phyloP scores from a whole-genome alignment of 2,113 vertebrate genomes.

The Silurus asotus region DNA sequence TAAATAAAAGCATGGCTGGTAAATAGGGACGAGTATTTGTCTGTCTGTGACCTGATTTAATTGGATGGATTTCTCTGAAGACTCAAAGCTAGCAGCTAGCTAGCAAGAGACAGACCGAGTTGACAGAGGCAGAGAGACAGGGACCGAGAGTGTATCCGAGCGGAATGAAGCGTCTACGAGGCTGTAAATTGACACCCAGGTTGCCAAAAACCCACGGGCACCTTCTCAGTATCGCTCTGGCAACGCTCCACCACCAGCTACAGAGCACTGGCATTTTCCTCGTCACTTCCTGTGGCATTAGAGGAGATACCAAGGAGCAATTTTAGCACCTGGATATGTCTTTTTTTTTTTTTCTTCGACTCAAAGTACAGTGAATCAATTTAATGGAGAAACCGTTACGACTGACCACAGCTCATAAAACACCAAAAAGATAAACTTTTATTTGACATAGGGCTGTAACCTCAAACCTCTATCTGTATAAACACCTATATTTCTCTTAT shows the following conservation, averaged over 20 bases:
- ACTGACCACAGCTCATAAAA: not conserved
- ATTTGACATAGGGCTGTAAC: not conserved
- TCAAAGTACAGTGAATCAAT: not conserved
- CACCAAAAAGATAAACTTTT: not conserved
- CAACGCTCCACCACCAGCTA: not conserved
- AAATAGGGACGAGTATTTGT: constrained; percentile 4
- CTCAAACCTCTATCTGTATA: not conserved
- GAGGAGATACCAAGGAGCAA: not conserved
- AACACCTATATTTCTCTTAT: not conserved
- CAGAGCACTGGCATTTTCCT: not conserved
- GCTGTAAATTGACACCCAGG: constrained; percentile 10
- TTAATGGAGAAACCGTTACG: not conserved
- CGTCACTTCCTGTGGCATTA: not conserved
- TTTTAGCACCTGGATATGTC: not conserved
- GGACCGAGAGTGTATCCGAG: constrained; percentile 17
- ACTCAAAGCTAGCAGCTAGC: constrained; percentile 9
- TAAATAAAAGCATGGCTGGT: not conserved
- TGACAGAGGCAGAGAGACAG: constrained; percentile 18
- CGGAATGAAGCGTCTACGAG: constrained; percentile 13
- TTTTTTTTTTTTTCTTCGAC: not conserved
- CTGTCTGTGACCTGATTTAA: not conserved
- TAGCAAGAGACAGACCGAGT: constrained; percentile 15
- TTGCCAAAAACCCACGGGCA: constrained; percentile 14
- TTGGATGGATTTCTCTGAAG: constrained; percentile 13
- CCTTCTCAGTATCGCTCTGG: not conserved